phyloP scores from a whole-genome alignment of 2,113 vertebrate genomes.

The Plecturocebus donacophilus region DNA sequence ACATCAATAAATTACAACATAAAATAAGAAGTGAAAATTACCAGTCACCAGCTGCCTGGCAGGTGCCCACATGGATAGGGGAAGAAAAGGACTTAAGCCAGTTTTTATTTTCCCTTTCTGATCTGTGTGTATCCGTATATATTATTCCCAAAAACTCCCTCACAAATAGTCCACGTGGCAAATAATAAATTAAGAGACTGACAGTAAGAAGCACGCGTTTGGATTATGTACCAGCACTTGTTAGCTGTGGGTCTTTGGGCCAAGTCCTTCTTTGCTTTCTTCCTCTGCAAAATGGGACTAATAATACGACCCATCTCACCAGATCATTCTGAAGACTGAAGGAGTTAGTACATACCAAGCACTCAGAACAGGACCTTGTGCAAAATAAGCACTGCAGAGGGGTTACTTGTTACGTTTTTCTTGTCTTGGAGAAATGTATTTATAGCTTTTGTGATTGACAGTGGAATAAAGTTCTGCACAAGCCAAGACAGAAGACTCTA shows the following conservation, averaged over 20 bases:
- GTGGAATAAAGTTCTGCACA: background rate
- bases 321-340: background rate
- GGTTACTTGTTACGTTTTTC: background rate
- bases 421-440: background rate
- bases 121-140: background rate
- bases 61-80: background rate
- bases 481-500: background rate
- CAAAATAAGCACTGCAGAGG: background rate
- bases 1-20: background rate
- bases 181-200: background rate
- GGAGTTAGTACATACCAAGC: background rate
- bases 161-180: background rate
- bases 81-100: background rate
- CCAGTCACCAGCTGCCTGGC: background rate
- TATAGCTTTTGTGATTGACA: background rate
- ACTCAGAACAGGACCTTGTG: background rate
- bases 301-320: background rate
- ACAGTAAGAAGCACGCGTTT: background rate
- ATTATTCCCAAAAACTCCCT: slow-evolving; percentile 28
- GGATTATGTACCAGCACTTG: background rate
- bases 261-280: background rate
- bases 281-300: background rate
- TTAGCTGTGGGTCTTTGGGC: background rate
- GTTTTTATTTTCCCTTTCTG: background rate
- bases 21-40: slow-evolving; percentile 7